Base-by-base conservation (phyloP, 2,888 invertebrate genomes). In the Thera obeliscata region DNA sequence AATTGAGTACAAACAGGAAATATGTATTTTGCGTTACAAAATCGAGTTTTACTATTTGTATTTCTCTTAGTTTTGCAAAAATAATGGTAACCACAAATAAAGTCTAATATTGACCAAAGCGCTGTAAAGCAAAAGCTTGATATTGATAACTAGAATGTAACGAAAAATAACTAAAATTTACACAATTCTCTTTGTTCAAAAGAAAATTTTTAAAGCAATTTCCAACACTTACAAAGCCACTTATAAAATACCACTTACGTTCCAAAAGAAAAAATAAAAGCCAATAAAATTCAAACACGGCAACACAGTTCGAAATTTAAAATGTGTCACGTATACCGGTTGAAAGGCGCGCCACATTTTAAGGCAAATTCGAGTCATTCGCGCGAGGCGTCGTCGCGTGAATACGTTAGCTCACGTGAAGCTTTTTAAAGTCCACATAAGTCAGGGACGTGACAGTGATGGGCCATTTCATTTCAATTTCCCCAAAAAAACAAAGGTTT, bases 291-390 rank as follows among this genome's bases (percentile, higher is more conserved):
- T 66, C 69, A 68, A 73, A 70, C 63, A 64, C 66, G 72, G 71
- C 67, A 66, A 67, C 71, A 72, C 66, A 71, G 70, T 75, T 74
- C 69, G 72, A 76, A 78, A 75, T 77, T 77, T 78, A 78, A 78
- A 78, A 78, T 74, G 74, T 76, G 76, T 77, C 78, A 79, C 78
- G 78, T 79, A 69, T 74, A 70, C 71, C 59, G 69, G 64, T 64
- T 67, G 74, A 73, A 73, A 74, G 71, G 72, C 69, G 73, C 71
- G 73, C 74, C 77, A 74, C 75, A 72, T 76, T 77, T 74, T 73
- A 74, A 78, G 72, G 75, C 74, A 77, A 77, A 78, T 78, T 77
- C 76, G 71, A 72, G 74, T 77, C 75, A 75, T 75, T 71, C 71
- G 70, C 64, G 72, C 73, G 76, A 52, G 57, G 64, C 71, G 65